Evolutionary conservation across 2,113 vertebrate genomes (phyloP).

Genomic region (Petaurus breviceps): DNA sequence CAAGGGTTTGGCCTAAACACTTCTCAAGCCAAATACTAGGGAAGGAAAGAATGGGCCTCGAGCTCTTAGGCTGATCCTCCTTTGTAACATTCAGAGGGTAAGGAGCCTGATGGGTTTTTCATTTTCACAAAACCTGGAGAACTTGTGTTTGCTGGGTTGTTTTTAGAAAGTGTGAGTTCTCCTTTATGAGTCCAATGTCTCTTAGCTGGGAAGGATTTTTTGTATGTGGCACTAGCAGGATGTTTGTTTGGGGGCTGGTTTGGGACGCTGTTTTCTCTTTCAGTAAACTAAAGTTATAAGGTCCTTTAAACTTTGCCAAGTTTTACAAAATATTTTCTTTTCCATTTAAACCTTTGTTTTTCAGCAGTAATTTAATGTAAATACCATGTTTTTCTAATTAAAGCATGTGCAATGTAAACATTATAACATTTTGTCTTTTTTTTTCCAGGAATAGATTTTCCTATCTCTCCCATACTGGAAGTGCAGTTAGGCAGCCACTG

Average conservation of each 20-base stretch:
- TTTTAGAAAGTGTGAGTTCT: not conserved
- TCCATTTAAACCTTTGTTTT: slow-evolving; percentile 57
- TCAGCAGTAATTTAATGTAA: slow-evolving; percentile 63
- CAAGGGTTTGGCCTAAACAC: slow-evolving; percentile 16
- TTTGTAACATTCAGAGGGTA: not conserved
- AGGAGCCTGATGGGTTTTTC: not conserved
- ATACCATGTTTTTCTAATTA: slow-evolving; percentile 69
- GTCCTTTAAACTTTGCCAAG: slow-evolving; percentile 15
- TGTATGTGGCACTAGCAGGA: not conserved
- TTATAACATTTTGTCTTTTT: not conserved
- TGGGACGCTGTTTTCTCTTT: not conserved
- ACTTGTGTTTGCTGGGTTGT: not conserved
- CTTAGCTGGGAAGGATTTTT: not conserved
- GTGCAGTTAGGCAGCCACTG: not conserved
- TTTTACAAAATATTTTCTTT: slow-evolving; percentile 51
- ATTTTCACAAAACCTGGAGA: not conserved
- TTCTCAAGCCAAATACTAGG: not conserved
- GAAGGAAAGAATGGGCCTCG: not conserved
- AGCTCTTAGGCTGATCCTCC: not conserved
- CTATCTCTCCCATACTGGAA: not conserved
- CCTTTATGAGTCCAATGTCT: not conserved
- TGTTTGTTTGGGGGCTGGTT: not conserved
- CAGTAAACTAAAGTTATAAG: not conserved
- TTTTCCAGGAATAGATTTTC: not conserved
- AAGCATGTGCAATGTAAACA: slow-evolving; percentile 57